Conservation (phyloP, 2,797 vertebrate species). For the Sebastes vulpes region DNA sequence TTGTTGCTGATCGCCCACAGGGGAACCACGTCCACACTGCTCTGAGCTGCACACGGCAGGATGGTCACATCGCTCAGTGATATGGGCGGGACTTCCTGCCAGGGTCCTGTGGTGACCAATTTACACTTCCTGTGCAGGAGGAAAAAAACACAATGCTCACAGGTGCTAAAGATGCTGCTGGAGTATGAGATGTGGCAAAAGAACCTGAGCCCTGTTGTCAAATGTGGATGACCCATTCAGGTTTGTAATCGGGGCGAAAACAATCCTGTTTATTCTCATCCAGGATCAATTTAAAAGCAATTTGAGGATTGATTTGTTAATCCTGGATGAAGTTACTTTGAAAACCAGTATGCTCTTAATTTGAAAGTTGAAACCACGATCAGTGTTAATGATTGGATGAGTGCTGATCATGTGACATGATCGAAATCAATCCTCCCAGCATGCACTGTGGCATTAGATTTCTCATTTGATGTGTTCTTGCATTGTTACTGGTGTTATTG, state of each 20-base stretch:
- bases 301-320: neutral
- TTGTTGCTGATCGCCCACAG: slow-evolving; percentile 98
- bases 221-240: neutral
- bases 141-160: neutral
- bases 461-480: neutral
- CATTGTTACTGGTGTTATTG: neutral
- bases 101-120: slow-evolving; percentile 94
- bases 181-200: neutral
- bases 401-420: neutral
- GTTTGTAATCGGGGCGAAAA: neutral
- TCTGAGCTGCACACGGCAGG: slow-evolving; percentile 84
- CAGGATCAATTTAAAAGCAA: neutral
- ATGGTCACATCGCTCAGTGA: slow-evolving; percentile 92
- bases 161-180: neutral
- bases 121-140: slow-evolving; percentile 91
- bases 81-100: slow-evolving; percentile 95
- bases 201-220: neutral
- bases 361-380: neutral
- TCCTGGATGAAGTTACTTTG: neutral
- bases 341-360: neutral
- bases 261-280: neutral
- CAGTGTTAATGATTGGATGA: neutral
- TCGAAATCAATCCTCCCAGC: neutral
- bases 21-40: slow-evolving; percentile 82
- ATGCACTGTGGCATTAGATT: neutral